A percentile compares a stretch with the other conserved stretches of the same genome.
These are phyloP conservation scores for Actenoides hombroni DNA, from an alignment of 2,113 vertebrate genomes.

Conservation along the genomic window DNA sequence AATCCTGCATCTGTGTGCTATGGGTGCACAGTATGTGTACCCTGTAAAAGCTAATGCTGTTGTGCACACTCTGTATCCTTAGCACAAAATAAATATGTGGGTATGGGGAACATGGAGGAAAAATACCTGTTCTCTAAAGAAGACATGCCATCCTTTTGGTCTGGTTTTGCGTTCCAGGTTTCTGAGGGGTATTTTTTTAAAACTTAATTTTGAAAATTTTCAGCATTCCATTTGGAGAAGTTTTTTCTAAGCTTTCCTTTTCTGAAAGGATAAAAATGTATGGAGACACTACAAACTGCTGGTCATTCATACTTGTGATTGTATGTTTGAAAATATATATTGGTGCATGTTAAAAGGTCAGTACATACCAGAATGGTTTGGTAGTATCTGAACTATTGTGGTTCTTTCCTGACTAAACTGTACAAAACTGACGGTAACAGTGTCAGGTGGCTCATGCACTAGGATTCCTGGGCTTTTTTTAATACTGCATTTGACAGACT, in stretches of 20 bases:
- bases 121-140: neutral
- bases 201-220: neutral
- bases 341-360: neutral
- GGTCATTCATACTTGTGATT: neutral
- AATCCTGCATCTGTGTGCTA: neutral
- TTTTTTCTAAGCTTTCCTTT: neutral
- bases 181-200: neutral
- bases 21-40: neutral
- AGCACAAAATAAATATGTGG: neutral
- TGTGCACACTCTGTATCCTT: fast-evolving
- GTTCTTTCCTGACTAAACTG: neutral
- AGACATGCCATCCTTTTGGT: neutral
- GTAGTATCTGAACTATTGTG: neutral
- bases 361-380: neutral
- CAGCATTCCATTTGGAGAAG: neutral
- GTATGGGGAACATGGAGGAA: neutral
- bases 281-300: neutral
- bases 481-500: neutral
- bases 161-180: neutral
- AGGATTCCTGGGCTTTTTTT: neutral
- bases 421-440: neutral
- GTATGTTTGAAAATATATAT: neutral
- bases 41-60: neutral
- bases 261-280: neutral
- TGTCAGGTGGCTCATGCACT: neutral